These are phyloP conservation scores for Linnaemya tessellans DNA, from an alignment of 2,888 invertebrate genomes.

Conservation along the genomic window DNA sequence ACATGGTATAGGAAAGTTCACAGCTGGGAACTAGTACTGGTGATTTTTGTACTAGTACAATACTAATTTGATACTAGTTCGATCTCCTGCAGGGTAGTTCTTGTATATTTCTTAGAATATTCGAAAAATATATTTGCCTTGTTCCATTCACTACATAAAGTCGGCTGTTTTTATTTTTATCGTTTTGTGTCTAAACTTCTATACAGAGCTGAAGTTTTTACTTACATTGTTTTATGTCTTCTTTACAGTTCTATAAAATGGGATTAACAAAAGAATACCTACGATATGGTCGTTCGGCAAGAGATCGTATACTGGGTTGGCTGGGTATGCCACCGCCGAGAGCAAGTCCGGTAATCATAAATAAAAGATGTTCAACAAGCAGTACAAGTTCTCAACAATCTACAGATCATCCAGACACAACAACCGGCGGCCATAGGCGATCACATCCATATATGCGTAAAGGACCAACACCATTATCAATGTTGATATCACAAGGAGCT, in stretches of 20 bases:
- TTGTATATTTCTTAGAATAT: too few species aligned
- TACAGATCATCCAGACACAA: conserved; percentile 41
- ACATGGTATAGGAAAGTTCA: too few species aligned
- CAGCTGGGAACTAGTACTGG: too few species aligned
- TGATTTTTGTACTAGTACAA: too few species aligned
- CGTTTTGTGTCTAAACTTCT: too few species aligned
- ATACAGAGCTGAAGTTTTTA: not conserved
- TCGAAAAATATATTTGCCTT: too few species aligned
- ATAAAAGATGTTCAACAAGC: conserved; percentile 47
- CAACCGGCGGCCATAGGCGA: conserved; percentile 64
- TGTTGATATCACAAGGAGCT: conserved; percentile 91
- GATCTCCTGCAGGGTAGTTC: too few species aligned
- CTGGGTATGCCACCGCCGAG: conserved; percentile 71
- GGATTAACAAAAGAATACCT: conserved; percentile 91
- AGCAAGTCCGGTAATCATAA: conserved; percentile 68
- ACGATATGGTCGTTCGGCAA: conserved; percentile 89
- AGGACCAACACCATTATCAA: conserved; percentile 88
- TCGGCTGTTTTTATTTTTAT: too few species aligned
- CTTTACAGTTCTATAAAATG: conserved; percentile 84
- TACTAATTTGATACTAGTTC: too few species aligned
- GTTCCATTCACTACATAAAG: too few species aligned
- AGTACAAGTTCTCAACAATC: conserved; percentile 61
- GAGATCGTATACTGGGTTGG: conserved; percentile 88
- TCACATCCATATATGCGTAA: conserved; percentile 75
- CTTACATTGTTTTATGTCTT: not conserved